Percentiles rank a stretch among this genome's conserved stretches.
Conservation (phyloP, 2,797 vertebrate species). For the Micrastur ruficollis region DNA sequence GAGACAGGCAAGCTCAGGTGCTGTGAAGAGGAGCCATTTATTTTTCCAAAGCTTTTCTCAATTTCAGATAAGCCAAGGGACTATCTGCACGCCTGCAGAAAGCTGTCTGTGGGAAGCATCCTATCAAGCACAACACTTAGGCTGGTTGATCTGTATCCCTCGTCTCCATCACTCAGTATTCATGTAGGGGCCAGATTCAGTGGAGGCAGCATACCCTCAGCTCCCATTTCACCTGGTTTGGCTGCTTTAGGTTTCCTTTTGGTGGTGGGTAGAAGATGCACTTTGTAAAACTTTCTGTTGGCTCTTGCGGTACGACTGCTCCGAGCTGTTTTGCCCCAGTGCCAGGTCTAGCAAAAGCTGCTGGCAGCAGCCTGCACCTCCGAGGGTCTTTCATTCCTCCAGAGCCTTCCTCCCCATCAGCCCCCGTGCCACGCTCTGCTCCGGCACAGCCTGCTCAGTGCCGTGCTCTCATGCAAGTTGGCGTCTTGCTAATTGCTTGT, state of each 20-base stretch:
- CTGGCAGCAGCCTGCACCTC: background rate
- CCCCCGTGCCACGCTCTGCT: fast-evolving
- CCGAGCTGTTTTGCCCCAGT: fast-evolving
- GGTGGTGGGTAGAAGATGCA: background rate
- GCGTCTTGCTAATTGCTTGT: background rate
- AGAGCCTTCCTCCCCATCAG: background rate
- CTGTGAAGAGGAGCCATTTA: background rate
- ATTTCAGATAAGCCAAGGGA: background rate
- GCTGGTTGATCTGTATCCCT: background rate
- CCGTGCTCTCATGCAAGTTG: fast-evolving
- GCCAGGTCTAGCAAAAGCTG: background rate
- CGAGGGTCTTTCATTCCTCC: background rate
- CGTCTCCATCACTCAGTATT: background rate
- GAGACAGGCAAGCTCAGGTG: background rate
- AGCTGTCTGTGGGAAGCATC: background rate
- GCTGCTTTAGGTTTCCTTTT: background rate
- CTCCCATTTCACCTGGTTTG: background rate
- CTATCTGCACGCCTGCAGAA: background rate
- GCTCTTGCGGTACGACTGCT: background rate
- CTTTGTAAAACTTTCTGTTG: background rate
- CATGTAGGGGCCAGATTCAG: background rate
- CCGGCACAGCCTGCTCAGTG: background rate
- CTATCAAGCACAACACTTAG: background rate
- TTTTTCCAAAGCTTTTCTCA: background rate
- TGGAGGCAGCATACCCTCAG: background rate